Conservation (phyloP, 2,113 vertebrate genomes). For the Sciurus niger region DNA sequence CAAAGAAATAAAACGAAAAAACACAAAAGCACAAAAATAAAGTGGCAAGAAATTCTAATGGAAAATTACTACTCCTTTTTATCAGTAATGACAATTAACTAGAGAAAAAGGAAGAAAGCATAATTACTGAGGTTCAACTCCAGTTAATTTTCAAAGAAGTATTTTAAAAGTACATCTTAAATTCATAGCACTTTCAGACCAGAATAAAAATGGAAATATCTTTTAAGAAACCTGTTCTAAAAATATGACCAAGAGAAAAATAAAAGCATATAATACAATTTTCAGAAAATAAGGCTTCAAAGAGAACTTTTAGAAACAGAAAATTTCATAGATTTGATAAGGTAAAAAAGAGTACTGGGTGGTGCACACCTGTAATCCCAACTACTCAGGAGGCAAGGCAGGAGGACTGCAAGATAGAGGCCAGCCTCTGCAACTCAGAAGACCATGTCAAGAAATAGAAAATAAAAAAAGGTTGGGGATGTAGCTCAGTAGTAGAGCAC, state of each 20-base stretch:
- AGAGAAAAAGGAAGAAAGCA: background rate
- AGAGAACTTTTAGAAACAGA: background rate
- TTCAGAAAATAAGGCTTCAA: background rate
- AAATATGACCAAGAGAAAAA: background rate
- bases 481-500: too few species aligned
- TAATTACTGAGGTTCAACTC: background rate
- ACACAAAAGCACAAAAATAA: background rate
- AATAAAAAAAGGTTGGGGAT: background rate
- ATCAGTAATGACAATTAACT: background rate
- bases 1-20: background rate
- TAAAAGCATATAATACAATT: background rate
- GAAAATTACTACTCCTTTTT: background rate
- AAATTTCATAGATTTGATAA: background rate
- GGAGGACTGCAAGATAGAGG: background rate
- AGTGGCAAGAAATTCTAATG: background rate
- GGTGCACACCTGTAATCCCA: background rate
- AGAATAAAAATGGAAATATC: background rate
- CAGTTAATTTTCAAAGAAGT: background rate
- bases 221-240: slow-evolving; percentile 17
- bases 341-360: background rate
- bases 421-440: background rate
- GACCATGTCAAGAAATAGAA: background rate
- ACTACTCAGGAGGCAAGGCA: background rate
- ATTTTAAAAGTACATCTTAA: slow-evolving; percentile 25
- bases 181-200: background rate